Evolutionary conservation across 2,888 invertebrate species (phyloP), one percentile per base, ranked within the genome.

Genomic region (Dexiosoma caninum): DNA sequence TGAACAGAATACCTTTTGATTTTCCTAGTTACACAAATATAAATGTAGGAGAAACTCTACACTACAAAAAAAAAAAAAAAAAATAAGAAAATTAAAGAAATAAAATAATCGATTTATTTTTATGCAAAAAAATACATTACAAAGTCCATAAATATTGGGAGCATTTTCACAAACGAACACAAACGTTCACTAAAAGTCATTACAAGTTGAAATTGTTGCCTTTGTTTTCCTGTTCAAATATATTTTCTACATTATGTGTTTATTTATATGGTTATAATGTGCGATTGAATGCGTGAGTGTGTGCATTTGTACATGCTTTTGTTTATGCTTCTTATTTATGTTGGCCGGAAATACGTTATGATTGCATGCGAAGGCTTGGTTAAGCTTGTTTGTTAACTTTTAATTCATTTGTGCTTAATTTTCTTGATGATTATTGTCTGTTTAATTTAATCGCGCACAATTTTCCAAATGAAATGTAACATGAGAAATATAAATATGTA

Each of bases 101-200:
- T 27, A 27, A 27, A 27, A 27, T 27, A 5, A 27, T 27, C 6
- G 27, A n/a, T 83, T 84, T 79, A 80, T 66, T 83, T 78, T 82
- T 40, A 72, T 62, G 32, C 30, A 42, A 9, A 69, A 51, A 70
- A 37, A 60, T 35, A n/a, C n/a, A 60, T 69, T 57, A 64, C 70
- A 60, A 71, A 69, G 46, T 66, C 57, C 35, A 59, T 37, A 64
- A 27, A 14, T 9, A 46, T 44, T 6, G 7, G 21, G 35, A 46
- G 23, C 37, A 27, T 35, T 37, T 32, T 5, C 40, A 30, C 40
- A 16, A 14, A 12, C 19, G 10, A 75, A 80, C 51, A 83, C 67
- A 66, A 82, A 84, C 81, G 21, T 27, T 44, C 16, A 86, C 82
- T 84, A 86, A 87, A 84, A 84, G 83, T 60, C 42, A 59, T 67